Evolutionary conservation across 2,797 vertebrate species (phyloP), one percentile per base, ranked within the genome.

Genomic region (Linurgus olivaceus): DNA sequence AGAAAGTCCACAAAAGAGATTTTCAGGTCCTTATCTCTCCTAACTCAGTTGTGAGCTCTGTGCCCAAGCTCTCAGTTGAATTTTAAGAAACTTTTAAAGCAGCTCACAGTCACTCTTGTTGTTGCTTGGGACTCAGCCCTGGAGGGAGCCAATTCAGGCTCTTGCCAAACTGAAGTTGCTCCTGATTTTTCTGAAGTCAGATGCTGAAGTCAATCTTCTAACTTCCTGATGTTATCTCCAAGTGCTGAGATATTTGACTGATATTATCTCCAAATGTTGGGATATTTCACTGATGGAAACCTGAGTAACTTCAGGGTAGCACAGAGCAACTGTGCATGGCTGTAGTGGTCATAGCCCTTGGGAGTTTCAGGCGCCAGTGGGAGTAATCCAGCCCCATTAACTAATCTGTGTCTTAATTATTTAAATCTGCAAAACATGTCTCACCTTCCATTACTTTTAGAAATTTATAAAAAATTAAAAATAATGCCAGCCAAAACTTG

Each of bases 381-480:
- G 13, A 70, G 21, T 44, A 47, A 65, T 45, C 24, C 33, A 75
- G 33, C 25, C 20, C 26, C 31, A 23, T 59, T 59, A 54, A 12
- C 35, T 50, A 77, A n/a, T 13, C 40, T 80, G 21, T 65, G 24
- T 42, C 28, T 83, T 52, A 58, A 19, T 55, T 85, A 62, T 38
- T 80, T 55, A 83, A 65, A 89, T 23, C 54, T 58, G 17, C 38
- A 54, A 44, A 51, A 68, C 14, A 4, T 44, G 11, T 24, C 38
- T 88, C 48, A 48, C 9, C 10, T 77, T 80, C 42, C 15, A 13
- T 55, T 87, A 18, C 9, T 58, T 54, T 82, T 31, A 80, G 62
- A 92, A 82, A 58, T 73, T 17, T 63, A 40, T 67, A 84, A 77
- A 76, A 31, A 23, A 40, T 77, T 94, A 66, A 73, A 92, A 92